Evolutionary conservation across 2,888 invertebrate genomes (phyloP).

Genomic region (Mythimna lalbum): DNA sequence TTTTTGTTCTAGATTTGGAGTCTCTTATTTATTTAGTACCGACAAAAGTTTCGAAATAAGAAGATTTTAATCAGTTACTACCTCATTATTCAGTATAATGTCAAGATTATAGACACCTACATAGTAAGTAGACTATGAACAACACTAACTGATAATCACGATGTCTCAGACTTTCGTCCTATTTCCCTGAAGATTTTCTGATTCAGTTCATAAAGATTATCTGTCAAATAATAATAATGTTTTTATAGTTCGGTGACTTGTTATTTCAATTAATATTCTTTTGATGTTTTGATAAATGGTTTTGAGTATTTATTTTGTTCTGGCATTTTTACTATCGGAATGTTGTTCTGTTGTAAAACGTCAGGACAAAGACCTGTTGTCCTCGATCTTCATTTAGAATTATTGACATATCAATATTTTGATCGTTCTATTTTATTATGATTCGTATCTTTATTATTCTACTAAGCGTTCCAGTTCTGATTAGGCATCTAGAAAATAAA

Average conservation of each 20-base stretch:
- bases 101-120: background rate
- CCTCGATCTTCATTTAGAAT: constrained; percentile 27
- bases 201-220: constrained; percentile 30
- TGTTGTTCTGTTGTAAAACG: constrained; percentile 19
- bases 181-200: constrained; percentile 9
- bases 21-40: constrained; percentile 4
- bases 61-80: constrained; percentile 23
- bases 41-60: background rate
- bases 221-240: constrained; percentile 24
- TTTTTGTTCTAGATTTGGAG: constrained; percentile 10
- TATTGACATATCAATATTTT: constrained; percentile 22
- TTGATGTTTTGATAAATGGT: constrained; percentile 26
- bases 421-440: constrained; percentile 9
- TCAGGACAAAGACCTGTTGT: constrained; percentile 19
- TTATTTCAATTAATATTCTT: constrained; percentile 24
- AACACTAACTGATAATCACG: constrained; percentile 23
- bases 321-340: constrained; percentile 18
- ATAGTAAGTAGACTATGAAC: constrained; percentile 18
- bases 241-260: constrained; percentile 21
- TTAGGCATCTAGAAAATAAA: background rate
- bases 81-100: constrained; percentile 9
- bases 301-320: constrained; percentile 7
- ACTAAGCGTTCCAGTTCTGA: background rate
- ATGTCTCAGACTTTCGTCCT: constrained; percentile 13
- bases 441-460: constrained; percentile 16